These are phyloP conservation scores for Sebastes reedi DNA, from an alignment of 2,797 vertebrate species.

Conservation along the genomic window DNA sequence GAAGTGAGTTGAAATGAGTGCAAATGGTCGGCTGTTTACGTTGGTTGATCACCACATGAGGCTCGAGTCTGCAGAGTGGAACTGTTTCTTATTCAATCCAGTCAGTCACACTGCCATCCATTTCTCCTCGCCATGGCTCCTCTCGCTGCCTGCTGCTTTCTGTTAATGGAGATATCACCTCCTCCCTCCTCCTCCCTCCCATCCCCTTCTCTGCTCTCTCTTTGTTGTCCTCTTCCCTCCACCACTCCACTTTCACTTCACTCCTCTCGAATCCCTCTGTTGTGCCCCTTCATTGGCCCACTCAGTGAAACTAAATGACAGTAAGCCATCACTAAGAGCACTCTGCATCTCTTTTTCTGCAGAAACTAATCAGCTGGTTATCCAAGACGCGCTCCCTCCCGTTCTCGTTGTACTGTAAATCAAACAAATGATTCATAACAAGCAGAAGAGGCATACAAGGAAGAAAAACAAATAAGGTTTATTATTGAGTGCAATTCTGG, in stretches of 20 bases:
- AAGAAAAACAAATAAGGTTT: slow-evolving; percentile 54
- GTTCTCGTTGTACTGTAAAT: slow-evolving; percentile 39
- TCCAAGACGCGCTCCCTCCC: slow-evolving; percentile 8
- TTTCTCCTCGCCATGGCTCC: slow-evolving; percentile 38
- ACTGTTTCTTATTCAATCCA: slow-evolving; percentile 63
- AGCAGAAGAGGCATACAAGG: slow-evolving; percentile 8
- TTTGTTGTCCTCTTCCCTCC: slow-evolving; percentile 56
- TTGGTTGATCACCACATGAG: slow-evolving; percentile 29
- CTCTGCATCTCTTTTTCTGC: slow-evolving; percentile 19
- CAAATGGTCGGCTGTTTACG: slow-evolving; percentile 30
- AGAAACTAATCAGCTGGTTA: slow-evolving; percentile 52
- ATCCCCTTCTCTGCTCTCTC: slow-evolving; percentile 18
- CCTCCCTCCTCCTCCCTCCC: slow-evolving; percentile 20
- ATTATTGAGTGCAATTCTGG: slow-evolving; percentile 38
- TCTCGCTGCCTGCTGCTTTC: slow-evolving; percentile 55
- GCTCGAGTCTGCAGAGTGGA: slow-evolving; percentile 28
- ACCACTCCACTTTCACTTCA: slow-evolving; percentile 49
- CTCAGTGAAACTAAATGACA: slow-evolving; percentile 64
- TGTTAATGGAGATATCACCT: slow-evolving; percentile 71
- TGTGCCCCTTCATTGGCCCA: slow-evolving; percentile 53
- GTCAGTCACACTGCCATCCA: slow-evolving; percentile 56
- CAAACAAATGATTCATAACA: slow-evolving; percentile 58
- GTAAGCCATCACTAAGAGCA: slow-evolving; percentile 41
- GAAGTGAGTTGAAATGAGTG: slow-evolving; percentile 47
- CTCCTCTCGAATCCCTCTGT: slow-evolving; percentile 48